Evolutionary conservation across 2,113 vertebrate genomes (phyloP), one percentile per base, ranked within the genome.

Genomic region (Corythornis madagascariensis): DNA sequence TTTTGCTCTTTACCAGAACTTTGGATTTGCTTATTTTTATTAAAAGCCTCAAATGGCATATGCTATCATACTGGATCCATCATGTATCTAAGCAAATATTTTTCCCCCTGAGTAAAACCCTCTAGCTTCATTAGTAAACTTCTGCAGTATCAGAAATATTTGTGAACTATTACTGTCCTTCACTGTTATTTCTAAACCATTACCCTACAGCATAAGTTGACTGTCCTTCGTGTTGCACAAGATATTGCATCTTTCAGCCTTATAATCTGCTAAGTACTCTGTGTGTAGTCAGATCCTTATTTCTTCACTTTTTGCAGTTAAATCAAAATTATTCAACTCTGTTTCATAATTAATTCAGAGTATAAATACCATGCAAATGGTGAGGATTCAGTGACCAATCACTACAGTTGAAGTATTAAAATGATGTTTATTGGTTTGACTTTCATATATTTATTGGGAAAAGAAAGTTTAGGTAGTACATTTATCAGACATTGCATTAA

Each of bases 31-130:
- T 73, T 42, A 33, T 73, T 74, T 74, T 77, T 50, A 75, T 52
- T 28, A n/a, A 71, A 86, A 65, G 7, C 25, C 52, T 87, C 28
- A 82, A 14, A 7, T 69, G 45, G 13, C 28, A 45, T 73, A 52
- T 86, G 42, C 12, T 47, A 61, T 40, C 0, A 0, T 42, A 64
- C 8, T 43, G 11, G 4, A 76, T 16, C 15, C 12, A 50, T 73
- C 14, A 47, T 40, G 26, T 33, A 56, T 38, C 33, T 38, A 77
- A 56, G 14, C 14, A 61, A 83, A 86, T 40, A 59, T 10, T 22
- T 13, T 59, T 85, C 65, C 74, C 22, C 29, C 21, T 43, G 13
- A 71, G 25, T 19, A 84, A 84, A 72, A 35, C 9, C 9, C 4
- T 86, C 7, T 43, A 16, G 29, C 55, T 66, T 60, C 28, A 50